These are phyloP conservation scores for Tipula vernalis DNA, from an alignment of 2,888 invertebrate genomes.

Conservation along the genomic window DNA sequence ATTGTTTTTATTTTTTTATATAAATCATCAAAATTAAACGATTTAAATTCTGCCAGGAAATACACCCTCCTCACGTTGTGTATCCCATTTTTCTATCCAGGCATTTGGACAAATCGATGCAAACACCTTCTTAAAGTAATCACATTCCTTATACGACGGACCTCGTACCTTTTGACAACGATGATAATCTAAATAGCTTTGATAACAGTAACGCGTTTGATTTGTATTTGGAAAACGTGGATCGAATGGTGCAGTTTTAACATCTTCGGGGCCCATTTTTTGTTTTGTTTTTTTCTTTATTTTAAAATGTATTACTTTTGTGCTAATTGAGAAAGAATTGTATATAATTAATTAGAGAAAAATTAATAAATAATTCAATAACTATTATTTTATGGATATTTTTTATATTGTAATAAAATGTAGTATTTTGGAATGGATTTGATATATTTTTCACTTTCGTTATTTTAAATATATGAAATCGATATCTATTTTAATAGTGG, in stretches of 20 bases:
- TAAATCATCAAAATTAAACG: not conserved
- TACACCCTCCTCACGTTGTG: constrained; percentile 59
- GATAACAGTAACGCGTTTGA: constrained; percentile 89
- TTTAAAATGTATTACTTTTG: not conserved
- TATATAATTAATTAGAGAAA: not conserved
- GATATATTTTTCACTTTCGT: not conserved
- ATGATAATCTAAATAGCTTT: constrained; percentile 85
- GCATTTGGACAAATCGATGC: constrained; percentile 69
- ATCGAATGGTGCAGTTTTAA: constrained; percentile 78
- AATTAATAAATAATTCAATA: not conserved
- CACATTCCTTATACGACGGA: constrained; percentile 75
- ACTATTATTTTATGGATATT: not conserved
- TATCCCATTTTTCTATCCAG: constrained; percentile 85
- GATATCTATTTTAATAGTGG: constrained; percentile 68
- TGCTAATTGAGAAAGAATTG: not conserved
- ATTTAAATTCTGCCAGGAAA: constrained; percentile 55
- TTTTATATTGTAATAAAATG: not conserved
- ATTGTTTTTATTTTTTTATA: not conserved
- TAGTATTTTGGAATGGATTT: not conserved
- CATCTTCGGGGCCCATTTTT: not conserved
- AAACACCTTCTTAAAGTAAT: constrained; percentile 79
- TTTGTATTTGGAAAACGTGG: constrained; percentile 94
- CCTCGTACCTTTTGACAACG: constrained; percentile 85
- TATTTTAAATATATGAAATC: not conserved
- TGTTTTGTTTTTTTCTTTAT: not conserved